Conservation (phyloP, 37 sponge, comb jelly and placozoan species). For the Ephydatia muelleri region DNA sequence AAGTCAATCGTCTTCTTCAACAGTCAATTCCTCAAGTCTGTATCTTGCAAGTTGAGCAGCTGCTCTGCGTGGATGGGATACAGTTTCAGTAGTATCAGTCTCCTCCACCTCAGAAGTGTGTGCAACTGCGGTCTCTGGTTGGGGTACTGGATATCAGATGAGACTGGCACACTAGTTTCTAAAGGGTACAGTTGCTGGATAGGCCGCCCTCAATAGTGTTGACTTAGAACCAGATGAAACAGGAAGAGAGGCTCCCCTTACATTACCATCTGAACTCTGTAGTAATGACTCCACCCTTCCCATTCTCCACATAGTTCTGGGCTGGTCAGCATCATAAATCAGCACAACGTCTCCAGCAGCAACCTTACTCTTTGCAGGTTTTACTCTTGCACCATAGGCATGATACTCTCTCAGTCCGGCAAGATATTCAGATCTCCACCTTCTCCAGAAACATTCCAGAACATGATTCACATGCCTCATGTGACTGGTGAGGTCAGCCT, state of each 20-base stretch:
- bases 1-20: too few relatives aligned
- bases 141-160: too few relatives aligned
- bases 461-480: conserved; percentile 15
- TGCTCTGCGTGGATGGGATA: too few relatives aligned
- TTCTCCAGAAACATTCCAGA: conserved; percentile 26
- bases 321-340: not conserved
- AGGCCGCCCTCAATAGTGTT: too few relatives aligned
- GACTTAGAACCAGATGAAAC: too few relatives aligned
- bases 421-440: conserved; percentile 33
- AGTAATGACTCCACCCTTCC: not conserved
- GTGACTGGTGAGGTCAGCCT: not conserved
- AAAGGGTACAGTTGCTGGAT: too few relatives aligned
- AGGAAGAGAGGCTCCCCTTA: conserved; percentile 5
- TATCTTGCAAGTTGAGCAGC: too few relatives aligned
- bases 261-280: conserved; percentile 8
- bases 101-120: too few relatives aligned
- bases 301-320: conserved; percentile 9
- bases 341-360: conserved; percentile 22
- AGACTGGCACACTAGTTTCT: too few relatives aligned
- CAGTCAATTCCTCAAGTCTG: too few relatives aligned
- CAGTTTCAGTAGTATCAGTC: too few relatives aligned
- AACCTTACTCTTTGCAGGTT: not conserved
- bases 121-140: too few relatives aligned
- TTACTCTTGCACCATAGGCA: not conserved
- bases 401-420: conserved; percentile 22